Percentiles rank a stretch among this genome's conserved stretches.
These are phyloP conservation scores for Poeciliopsis infans DNA, from an alignment of 2,797 vertebrate species.

Conservation along the genomic window DNA sequence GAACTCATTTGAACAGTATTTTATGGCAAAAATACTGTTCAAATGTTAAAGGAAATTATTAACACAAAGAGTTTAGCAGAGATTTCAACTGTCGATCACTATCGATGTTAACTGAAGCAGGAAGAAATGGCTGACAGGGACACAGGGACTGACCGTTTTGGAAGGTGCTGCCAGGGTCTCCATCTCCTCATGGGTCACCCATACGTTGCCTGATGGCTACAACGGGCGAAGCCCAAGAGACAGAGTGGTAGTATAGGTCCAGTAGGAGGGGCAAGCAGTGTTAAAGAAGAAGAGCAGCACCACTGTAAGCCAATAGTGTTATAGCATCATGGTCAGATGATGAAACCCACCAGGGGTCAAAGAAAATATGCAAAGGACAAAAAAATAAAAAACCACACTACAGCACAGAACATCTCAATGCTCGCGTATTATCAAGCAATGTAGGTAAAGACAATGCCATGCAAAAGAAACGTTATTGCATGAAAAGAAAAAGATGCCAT, in stretches of 20 bases:
- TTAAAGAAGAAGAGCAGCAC: slow-evolving; percentile 99
- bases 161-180: slow-evolving; percentile 95
- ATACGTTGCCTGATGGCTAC: slow-evolving; percentile 98
- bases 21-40: slow-evolving; percentile 3
- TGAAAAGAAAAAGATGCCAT: slow-evolving; percentile 14
- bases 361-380: slow-evolving; percentile 60
- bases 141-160: slow-evolving; percentile 92
- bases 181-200: slow-evolving; percentile 99
- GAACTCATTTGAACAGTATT: background rate
- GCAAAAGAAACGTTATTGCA: slow-evolving; percentile 43
- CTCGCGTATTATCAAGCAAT: slow-evolving; percentile 5
- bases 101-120: slow-evolving; percentile 1
- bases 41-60: slow-evolving; percentile 10
- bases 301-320: slow-evolving; percentile 97
- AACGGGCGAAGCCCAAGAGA: slow-evolving; percentile 77
- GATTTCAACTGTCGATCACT: slow-evolving; percentile 22
- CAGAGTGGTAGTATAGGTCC: slow-evolving; percentile 83
- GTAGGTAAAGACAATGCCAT: slow-evolving; percentile 43
- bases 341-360: slow-evolving; percentile 67
- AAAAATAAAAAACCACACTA: slow-evolving; percentile 13
- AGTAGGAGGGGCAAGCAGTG: slow-evolving; percentile 90
- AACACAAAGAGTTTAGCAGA: slow-evolving; percentile 4
- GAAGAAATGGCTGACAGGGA: slow-evolving; percentile 36
- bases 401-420: slow-evolving; percentile 42
- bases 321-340: slow-evolving; percentile 89